Evolutionary conservation across 2,113 vertebrate species (phyloP), one percentile per base, ranked within the genome.

Genomic region (Coptodon bakossiorum): DNA sequence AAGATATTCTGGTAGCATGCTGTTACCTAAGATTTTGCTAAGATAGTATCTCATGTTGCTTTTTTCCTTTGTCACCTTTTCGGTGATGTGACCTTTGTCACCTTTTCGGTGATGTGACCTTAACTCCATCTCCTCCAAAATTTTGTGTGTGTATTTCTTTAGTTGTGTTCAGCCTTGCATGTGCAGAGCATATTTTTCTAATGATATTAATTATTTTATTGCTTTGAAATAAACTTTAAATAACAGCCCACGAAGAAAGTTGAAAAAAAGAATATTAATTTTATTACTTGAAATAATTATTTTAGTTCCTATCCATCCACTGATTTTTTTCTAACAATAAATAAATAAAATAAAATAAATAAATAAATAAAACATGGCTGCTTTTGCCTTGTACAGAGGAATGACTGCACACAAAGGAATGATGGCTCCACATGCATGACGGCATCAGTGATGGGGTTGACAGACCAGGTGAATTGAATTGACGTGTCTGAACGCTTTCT

Each of bases 391-490:
- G 89, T 89, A 82, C 87, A 83, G 61, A 90, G 88, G 90, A 93
- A 92, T 89, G 91, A 94, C 68, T 90, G 81, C 53, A 34, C 81
- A 86, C 29, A 73, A 57, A 86, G 81, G 48, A 86, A 59, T 56
- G 85, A 84, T 80, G 86, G 53, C 17, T 80, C 73, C 83, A 85
- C 87, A 91, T 88, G 93, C 91, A 82, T 91, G 88, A 89, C 11
- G 4, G 91, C 63, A 82, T 89, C 86, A 80, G 84, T 86, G 92
- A 91, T 38, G 29, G 48, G 91, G 86, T 79, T 91, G 92, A 92
- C 86, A 54, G 89, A 90, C 80, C 91, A 86, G 84, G 83, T 82
- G 85, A 93, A 94, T 89, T 90, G 40, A 85, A 93, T 91, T 89
- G 84, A 82, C 63, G 61, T 86, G 85, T 88, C 71, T 88, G 86